Evolutionary conservation across 2,797 vertebrate genomes (phyloP).

Genomic region (Hydrocynus forskahlii): DNA sequence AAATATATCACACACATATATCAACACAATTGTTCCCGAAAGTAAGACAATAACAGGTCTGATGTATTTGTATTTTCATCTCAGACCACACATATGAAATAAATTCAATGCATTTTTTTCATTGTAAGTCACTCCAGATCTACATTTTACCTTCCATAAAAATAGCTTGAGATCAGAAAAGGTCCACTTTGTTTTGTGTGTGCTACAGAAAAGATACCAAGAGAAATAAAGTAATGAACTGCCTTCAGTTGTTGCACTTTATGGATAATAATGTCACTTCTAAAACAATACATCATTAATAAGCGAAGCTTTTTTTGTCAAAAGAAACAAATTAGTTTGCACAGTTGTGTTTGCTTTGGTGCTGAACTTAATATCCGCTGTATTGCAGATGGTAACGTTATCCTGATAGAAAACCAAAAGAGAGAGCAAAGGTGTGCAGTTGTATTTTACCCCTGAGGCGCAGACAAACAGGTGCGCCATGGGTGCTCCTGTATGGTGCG

Average conservation of each 20-base stretch:
- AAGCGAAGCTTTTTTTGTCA: not conserved
- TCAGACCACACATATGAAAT: too few species aligned
- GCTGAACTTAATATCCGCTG: constrained; percentile 31
- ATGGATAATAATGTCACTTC: not conserved
- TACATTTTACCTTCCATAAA: too few species aligned
- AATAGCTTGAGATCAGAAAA: not conserved
- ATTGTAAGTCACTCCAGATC: too few species aligned
- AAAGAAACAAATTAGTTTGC: constrained; percentile 20
- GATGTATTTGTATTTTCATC: too few species aligned
- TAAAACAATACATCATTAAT: not conserved
- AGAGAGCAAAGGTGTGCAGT: not conserved
- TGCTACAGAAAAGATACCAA: not conserved
- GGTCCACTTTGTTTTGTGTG: constrained; percentile 11
- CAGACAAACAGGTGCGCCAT: constrained; percentile 20
- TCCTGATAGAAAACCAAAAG: not conserved
- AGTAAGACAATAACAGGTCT: too few species aligned
- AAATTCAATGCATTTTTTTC: too few species aligned
- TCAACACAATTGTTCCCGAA: too few species aligned
- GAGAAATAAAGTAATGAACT: constrained; percentile 28
- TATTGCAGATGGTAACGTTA: not conserved
- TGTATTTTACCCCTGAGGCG: not conserved
- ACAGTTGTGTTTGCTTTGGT: constrained; percentile 14
- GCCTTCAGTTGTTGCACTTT: constrained; percentile 4
- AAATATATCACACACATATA: too few species aligned
- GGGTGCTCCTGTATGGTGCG: not conserved